Base-by-base conservation (phyloP, 2,888 invertebrate species). In the Drosophila mercatorum region DNA sequence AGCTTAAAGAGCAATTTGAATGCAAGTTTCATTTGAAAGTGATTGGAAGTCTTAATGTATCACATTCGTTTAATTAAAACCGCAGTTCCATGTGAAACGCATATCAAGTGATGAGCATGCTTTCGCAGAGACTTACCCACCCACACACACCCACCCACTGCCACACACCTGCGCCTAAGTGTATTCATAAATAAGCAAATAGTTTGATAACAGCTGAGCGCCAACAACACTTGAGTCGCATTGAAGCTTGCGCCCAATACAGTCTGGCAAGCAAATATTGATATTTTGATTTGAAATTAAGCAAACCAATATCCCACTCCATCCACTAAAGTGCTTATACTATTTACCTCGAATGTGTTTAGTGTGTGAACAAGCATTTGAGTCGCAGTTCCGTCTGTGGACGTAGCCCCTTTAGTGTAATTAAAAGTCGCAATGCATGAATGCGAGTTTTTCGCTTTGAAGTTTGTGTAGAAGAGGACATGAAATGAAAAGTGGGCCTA, bases 281-380 rank as follows among this genome's bases (percentile, higher is more conserved):
- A 81, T 89, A 69, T 75, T 84, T 89, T 77, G 82, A 79, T 83
- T 83, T 68, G 65, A 74, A 77, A 89, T 79, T 65, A 70, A 74
- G 71, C 59, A 68, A 69, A 59, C 79, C 68, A 61, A 74, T 70
- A 62, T 36, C 56, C 63, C 66, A 58, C 34, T 31, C 61, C 57
- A 59, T 38, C 53, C 40, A 70, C 68, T 17, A 41, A 43, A 47
- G 52, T 36, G 46, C 40, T 41, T 26, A 55, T 60, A 36, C 36
- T 51, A 52, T 38, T 34, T 40, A 64, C 46, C 58, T 56, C 53
- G 38, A 14, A 10, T 40, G 26, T 28, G 53, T 14, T 38, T 10
- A 36, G 53, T 38, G n/a, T 14, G 53, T 26, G 36, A 62, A 26
- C 43, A n/a, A 22, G 34, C 61, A 53, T 78, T 59, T 52, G 61